Conservation (phyloP, 2,888 invertebrate genomes). For the Apodemia mormo region DNA sequence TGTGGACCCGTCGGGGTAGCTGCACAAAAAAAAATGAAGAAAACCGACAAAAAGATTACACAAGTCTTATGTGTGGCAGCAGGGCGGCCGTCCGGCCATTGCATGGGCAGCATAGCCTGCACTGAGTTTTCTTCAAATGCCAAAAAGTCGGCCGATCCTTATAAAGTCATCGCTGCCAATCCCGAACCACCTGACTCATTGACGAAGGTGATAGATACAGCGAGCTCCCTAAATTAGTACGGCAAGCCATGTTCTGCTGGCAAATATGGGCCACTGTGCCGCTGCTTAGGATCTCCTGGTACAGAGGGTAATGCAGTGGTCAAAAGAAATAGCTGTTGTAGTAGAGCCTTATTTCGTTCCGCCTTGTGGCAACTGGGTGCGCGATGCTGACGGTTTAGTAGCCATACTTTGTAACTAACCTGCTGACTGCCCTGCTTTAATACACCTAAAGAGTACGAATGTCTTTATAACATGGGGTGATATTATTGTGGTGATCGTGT, state of each 20-base stretch:
- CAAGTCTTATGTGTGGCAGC: slow-evolving; percentile 16
- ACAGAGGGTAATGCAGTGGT: slow-evolving; percentile 20
- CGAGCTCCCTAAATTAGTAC: too few species aligned
- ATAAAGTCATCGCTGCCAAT: too few species aligned
- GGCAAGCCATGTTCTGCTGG: background rate
- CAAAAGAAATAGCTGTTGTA: background rate
- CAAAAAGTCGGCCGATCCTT: background rate
- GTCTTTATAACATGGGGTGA: too few species aligned
- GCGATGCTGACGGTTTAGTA: background rate
- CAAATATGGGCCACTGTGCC: background rate
- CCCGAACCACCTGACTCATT: too few species aligned
- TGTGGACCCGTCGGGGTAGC: too few species aligned
- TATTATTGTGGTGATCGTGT: too few species aligned
- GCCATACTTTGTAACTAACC: background rate
- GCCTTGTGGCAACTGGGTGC: background rate
- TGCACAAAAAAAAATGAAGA: too few species aligned
- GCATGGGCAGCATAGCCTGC: slow-evolving; percentile 18
- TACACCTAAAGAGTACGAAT: too few species aligned
- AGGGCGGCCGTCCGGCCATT: slow-evolving; percentile 7
- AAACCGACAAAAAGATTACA: too few species aligned
- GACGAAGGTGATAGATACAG: background rate
- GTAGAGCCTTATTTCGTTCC: slow-evolving; percentile 10
- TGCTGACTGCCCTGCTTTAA: too few species aligned
- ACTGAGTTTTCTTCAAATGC: background rate
- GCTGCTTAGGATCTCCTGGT: slow-evolving; percentile 16